Evolutionary conservation across 1,140 invertebrate species (phyloP), one percentile per base, ranked within the genome.

Genomic region (Hyphantria cunea): DNA sequence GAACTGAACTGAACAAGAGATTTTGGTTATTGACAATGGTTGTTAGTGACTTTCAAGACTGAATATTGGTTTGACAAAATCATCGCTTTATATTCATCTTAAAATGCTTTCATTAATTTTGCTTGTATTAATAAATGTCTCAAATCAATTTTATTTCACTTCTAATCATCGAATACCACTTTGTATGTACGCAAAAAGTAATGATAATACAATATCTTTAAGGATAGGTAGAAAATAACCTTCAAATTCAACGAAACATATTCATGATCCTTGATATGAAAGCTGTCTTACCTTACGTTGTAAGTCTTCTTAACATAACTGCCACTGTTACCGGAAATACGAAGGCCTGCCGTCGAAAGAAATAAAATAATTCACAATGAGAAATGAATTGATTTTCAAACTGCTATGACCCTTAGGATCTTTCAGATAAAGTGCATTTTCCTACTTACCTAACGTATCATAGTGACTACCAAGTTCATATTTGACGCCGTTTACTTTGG

Each of bases 251-350:
- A 25, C 5, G 17, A 54, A 54, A 54, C 14, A 44, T 7, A 55
- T 33, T 9, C 1, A 37, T 47, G 6, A 49, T 49, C 49, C 34
- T 51, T 37, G 17, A 13, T 13, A 48, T 17, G 37, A 39, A 58
- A 25, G 48, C 3, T 15, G 15, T 17, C 17, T 47, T 62, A 87
- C 84, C 77, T 81, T n/a, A 81, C 69, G 64, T 74, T 68, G 37
- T 62, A 63, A 48, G 61, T 71, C 59, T 79, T 86, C 68, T 89
- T 89, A 25, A 83, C 78, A 82, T 82, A 89, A 61, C 76, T 82
- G 4, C 78, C 77, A 61, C 84, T 89, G 61, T 83, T 80, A n/a
- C 86, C 86, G n/a, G 86, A 82, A 39, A 75, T 69, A 53, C 76
- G 66, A n/a, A 71, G 68, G 14, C 85, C 85, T 88, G 32, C 58